Evolutionary conservation across 2,797 vertebrate genomes (phyloP).

Genomic region (Sorex maritimensis): DNA sequence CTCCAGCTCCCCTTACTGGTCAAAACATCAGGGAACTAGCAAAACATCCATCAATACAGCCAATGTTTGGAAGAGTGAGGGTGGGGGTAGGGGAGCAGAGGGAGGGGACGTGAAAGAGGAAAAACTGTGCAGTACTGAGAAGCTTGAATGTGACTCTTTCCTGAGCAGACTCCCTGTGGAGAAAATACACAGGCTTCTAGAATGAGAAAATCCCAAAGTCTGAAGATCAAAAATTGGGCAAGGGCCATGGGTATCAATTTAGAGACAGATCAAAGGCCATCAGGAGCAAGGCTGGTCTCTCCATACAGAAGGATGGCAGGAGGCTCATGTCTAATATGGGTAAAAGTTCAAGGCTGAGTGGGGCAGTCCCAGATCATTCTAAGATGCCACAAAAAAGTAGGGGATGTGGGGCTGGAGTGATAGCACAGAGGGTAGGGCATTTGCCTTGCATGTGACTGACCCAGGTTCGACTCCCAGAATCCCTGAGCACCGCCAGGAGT

Average conservation of each 20-base stretch:
- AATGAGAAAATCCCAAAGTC: slow-evolving; percentile 51
- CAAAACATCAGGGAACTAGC: neutral
- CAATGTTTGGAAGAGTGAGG: neutral
- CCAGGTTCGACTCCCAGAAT: no score
- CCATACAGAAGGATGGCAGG: slow-evolving; percentile 20
- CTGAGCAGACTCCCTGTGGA: slow-evolving; percentile 2
- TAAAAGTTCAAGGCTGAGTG: slow-evolving; percentile 4
- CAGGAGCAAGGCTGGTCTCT: neutral
- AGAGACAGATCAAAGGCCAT: slow-evolving; percentile 39
- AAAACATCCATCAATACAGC: neutral
- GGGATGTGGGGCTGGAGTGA: no score
- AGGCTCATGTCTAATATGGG: slow-evolving; percentile 8
- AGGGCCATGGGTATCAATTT: neutral
- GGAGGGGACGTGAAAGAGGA: neutral
- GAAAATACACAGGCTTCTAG: neutral
- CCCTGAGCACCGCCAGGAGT: no score
- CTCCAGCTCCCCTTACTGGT: neutral
- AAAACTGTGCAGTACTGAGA: neutral
- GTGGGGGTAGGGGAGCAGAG: neutral
- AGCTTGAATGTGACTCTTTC: neutral
- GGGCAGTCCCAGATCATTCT: neutral
- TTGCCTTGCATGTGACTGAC: no score
- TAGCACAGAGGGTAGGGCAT: no score
- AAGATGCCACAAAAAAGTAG: neutral
- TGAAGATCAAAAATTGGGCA: neutral